These are phyloP conservation scores for Rhinopomastus cyanomelas DNA, from an alignment of 2,113 vertebrate species.

Conservation along the genomic window DNA sequence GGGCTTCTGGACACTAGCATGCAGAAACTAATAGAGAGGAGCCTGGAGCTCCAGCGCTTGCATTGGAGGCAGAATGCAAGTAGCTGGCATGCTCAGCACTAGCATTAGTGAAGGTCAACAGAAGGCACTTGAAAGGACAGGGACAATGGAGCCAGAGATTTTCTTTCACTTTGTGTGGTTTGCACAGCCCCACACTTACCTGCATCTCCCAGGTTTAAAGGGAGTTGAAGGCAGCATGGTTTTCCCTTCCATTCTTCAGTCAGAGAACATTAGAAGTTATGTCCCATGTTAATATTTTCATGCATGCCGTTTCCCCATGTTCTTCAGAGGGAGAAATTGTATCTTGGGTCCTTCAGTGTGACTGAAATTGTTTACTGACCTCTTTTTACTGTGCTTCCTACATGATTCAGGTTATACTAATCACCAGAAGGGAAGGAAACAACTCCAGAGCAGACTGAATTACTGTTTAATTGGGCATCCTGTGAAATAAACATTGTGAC, in stretches of 20 bases:
- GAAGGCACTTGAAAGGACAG: background rate
- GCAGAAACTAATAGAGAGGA: background rate
- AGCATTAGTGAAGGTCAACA: background rate
- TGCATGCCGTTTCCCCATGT: background rate
- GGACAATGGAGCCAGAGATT: background rate
- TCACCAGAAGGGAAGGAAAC: constrained; percentile 65
- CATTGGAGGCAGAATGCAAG: background rate
- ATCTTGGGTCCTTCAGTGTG: background rate
- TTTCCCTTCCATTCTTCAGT: background rate
- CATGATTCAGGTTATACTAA: constrained; percentile 63
- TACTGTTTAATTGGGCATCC: constrained; percentile 67
- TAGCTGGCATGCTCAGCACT: rapidly evolving
- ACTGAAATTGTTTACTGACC: constrained; percentile 14
- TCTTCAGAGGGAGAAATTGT: background rate
- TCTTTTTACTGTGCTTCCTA: background rate
- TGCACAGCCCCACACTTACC: background rate
- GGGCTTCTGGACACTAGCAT: background rate
- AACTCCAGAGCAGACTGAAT: constrained; percentile 64
- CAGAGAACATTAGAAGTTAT: background rate
- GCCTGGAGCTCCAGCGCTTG: background rate
- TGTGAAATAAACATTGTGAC: constrained; percentile 71
- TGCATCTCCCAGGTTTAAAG: background rate
- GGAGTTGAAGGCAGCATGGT: background rate
- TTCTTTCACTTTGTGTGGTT: background rate
- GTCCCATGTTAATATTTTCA: background rate